Percentiles rank a stretch among this genome's conserved stretches.
Evolutionary conservation across 2,113 vertebrate species (phyloP).

Genomic region (Pungitius pungitius): DNA sequence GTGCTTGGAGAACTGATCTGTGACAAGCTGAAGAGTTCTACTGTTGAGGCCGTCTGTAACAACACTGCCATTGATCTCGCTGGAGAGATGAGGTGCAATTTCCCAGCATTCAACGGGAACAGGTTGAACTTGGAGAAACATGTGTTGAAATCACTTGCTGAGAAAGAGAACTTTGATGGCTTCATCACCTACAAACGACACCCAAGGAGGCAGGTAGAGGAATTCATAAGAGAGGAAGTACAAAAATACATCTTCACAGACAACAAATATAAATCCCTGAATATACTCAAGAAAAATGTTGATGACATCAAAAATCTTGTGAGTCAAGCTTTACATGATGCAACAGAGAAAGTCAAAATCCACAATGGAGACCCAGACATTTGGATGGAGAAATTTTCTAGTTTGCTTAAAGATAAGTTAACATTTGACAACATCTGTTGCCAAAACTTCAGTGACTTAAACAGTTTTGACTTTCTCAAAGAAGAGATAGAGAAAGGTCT

Average conservation of each 20-base stretch:
- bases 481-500: slow-evolving; percentile 37
- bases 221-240: background rate
- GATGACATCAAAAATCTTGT: background rate
- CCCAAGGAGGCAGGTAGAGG: background rate
- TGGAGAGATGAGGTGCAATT: slow-evolving; percentile 58
- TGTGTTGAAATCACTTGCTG: slow-evolving; percentile 76
- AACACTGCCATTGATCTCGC: slow-evolving; percentile 66
- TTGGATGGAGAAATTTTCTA: slow-evolving; percentile 54
- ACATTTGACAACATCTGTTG: slow-evolving; percentile 1
- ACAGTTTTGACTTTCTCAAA: slow-evolving; percentile 46
- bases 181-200: background rate
- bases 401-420: background rate
- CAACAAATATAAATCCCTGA: background rate
- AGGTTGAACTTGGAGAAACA: slow-evolving; percentile 77
- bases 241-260: background rate
- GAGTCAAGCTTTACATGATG: slow-evolving; percentile 43
- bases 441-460: slow-evolving; percentile 23
- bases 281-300: slow-evolving; percentile 36
- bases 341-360: slow-evolving; percentile 2
- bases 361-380: background rate
- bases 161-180: slow-evolving; percentile 74
- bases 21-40: slow-evolving; percentile 69
- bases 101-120: slow-evolving; percentile 73
- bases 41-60: slow-evolving; percentile 24
- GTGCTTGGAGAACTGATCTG: slow-evolving; percentile 76